phyloP scores from a whole-genome alignment of 2,888 invertebrate genomes.

The Tipula lateralis region DNA sequence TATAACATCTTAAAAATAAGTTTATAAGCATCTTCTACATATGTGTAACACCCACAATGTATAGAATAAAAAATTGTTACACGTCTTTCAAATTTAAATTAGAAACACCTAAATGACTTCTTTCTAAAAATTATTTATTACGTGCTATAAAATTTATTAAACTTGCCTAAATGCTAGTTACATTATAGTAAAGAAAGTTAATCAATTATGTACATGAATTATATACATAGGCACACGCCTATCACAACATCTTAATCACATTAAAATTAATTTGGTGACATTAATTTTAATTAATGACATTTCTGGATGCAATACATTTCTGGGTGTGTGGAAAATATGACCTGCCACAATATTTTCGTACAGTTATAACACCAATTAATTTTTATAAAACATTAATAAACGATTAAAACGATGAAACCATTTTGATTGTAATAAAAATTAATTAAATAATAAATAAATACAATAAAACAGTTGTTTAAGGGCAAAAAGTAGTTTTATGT shows the following conservation, averaged over 20 bases:
- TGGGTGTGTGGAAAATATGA: not conserved
- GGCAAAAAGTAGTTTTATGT: not conserved
- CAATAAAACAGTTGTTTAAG: not conserved
- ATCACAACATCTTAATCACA: not conserved
- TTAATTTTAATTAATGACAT: not conserved
- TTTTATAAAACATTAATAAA: not conserved
- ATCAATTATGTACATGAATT: not conserved
- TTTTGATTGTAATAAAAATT: not conserved
- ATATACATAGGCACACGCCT: not conserved
- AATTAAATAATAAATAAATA: not conserved
- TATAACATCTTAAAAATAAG: not conserved
- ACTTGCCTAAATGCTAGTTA: not conserved
- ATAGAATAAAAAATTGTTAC: not conserved
- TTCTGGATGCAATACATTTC: not conserved
- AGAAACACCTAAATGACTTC: not conserved
- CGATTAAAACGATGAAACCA: not conserved
- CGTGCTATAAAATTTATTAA: not conserved
- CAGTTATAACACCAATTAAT: not conserved
- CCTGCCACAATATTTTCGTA: not conserved
- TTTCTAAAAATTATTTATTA: not conserved
- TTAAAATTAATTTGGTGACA: not conserved
- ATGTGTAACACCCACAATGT: not conserved
- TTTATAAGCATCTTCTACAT: not conserved
- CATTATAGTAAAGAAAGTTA: not conserved
- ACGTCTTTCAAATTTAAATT: not conserved